Evolutionary conservation across 2,888 invertebrate genomes (phyloP).

Genomic region (Biston betularia): DNA sequence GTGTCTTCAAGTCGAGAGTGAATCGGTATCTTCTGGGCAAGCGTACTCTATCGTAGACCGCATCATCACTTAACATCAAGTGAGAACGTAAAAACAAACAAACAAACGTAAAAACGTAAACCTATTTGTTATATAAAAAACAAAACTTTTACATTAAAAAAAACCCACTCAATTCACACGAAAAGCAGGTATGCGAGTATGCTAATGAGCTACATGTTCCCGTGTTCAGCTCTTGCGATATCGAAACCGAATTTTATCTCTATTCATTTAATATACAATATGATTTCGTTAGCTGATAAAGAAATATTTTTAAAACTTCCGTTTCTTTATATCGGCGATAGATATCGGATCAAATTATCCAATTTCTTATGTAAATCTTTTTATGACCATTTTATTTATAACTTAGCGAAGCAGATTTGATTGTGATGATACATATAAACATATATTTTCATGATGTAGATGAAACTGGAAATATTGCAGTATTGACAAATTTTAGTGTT

Average conservation of each 20-base stretch:
- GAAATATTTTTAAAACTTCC: constrained; percentile 20
- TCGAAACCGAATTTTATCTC: constrained; percentile 11
- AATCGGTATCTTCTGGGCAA: too few relatives aligned
- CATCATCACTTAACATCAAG: too few relatives aligned
- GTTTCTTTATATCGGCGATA: constrained; percentile 12
- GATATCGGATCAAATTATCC: constrained; percentile 16
- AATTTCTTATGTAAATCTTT: constrained; percentile 14
- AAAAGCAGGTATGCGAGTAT: not conserved
- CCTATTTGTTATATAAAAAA: too few relatives aligned
- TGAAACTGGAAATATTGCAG: not conserved
- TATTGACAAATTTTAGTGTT: constrained; percentile 14
- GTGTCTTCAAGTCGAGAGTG: too few relatives aligned
- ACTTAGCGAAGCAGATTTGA: constrained; percentile 12
- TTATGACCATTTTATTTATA: constrained; percentile 15
- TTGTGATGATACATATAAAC: constrained; percentile 12
- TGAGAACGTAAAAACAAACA: too few relatives aligned
- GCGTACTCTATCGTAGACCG: too few relatives aligned
- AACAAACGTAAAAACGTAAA: too few relatives aligned
- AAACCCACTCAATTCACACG: not conserved
- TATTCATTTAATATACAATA: constrained; percentile 12
- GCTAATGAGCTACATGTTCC: constrained; percentile 1
- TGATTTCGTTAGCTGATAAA: constrained; percentile 19
- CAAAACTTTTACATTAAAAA: too few relatives aligned
- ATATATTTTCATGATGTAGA: constrained; percentile 3
- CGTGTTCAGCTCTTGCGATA: constrained; percentile 7